Base-by-base conservation (phyloP, 2,113 vertebrate genomes). In the Clupea harengus region DNA sequence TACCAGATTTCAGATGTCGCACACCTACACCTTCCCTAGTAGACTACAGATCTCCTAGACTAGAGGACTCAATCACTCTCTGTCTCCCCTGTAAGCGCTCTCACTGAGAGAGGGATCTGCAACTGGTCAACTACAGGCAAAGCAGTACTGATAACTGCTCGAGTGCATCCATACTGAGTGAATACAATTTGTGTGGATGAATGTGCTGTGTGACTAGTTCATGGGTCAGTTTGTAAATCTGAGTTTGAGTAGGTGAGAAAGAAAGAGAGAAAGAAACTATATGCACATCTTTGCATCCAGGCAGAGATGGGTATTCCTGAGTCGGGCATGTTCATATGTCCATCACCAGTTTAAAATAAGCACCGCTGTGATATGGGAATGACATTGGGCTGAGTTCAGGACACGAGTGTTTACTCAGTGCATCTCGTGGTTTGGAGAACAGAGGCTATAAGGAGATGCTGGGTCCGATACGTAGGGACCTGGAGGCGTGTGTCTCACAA, bases 401-500 rank as follows among this genome's bases (percentile, higher is more conserved):
- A 39, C 72, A 13, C 39, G 72, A 39, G 72, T 78, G 72, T 78
- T 78, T 78, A 78, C 72, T 32, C 13, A 78, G n/a, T 39, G 72
- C 32, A 15, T 78, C 28, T 44, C 32, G 28, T 18, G 72, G 25
- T 78, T 3, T 3, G 32, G 32, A 78, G 72, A 39, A 78, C 25
- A 78, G 10, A 32, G 32, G 72, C 72, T 78, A 78, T 39, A 78
- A 78, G 72, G 10, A 78, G 72, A 78, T 78, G 72, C 72, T 78
- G 10, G 39, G 32, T 17, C 9, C 11, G 15, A 78, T 78, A 39
- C 25, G 15, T 78, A 78, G 28, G 25, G 72, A 78, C 3, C 72
- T 15, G 32, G 13, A 78, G 72, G 72, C 10, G 72, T 13, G 72
- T 78, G 72, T 78, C 89, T 52, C 82, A 87, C 49, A 50, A 64